Evolutionary conservation across 2,797 vertebrate genomes (phyloP), one percentile per base, ranked within the genome.

Genomic region (Gymnocypris eckloni): DNA sequence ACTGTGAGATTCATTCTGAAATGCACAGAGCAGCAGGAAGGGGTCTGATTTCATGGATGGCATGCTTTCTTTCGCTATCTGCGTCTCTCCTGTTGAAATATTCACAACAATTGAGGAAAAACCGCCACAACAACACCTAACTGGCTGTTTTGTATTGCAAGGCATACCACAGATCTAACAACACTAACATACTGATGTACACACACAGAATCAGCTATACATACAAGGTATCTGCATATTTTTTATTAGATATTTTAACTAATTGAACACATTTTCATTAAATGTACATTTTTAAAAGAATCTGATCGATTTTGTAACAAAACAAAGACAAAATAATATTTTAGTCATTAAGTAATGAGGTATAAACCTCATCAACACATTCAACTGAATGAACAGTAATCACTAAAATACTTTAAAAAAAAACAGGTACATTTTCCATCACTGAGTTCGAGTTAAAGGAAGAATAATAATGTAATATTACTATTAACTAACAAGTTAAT

Each of bases 1-100:
- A 91, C 93, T 93, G 94, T 93, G 92, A 95, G 92, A 95, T 95
- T 95, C 95, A 94, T 92, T 95, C 93, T 92, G 93, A 90, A 95
- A 95, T 93, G 93, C 93, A 92, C 92, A 91, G 70, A 85, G 80
- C 92, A 93, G 91, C 92, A 92, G 45, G 80, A 87, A 87, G 39
- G 10, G 10, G 39, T 69, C 92, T 92, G 92, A 91, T 93, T 94
- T 93, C 87, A 92, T 91, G 92, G 91, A 91, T 79, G 84, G 56
- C 76, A 56, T 59, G 73, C 83, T 70, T 37, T 83, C 76, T 59
- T 54, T 52, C 22, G 4, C 59, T 70, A 33, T 70, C 76, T 76
- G 22, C 20, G 3, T 77, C 56, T 43, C 64, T 84, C 37, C 64
- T 79, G 37, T 70, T 84, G 50, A 84, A 84, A 84, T 84, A 84